Percentiles rank a stretch among this genome's conserved stretches.
Evolutionary conservation across 2,888 invertebrate genomes (phyloP).

Genomic region (Dolichomitus sp.): DNA sequence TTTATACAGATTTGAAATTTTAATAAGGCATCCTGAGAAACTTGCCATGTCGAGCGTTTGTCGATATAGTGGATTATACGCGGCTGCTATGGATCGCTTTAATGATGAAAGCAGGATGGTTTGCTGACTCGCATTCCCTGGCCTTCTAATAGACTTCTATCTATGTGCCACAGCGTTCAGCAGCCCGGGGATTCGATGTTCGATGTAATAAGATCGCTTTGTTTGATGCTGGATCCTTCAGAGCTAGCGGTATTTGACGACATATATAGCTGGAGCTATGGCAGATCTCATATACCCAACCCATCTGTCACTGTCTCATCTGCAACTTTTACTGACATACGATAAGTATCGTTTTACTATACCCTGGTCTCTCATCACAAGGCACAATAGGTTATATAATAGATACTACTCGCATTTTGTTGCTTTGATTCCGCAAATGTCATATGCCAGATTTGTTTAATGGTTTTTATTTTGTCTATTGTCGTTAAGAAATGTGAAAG

Average conservation of each 20-base stretch:
- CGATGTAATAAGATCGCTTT: conserved; percentile 63
- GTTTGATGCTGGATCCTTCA: conserved; percentile 39
- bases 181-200: conserved; percentile 41
- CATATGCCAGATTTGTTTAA: not conserved
- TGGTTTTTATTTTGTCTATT: not conserved
- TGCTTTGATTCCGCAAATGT: conserved; percentile 14
- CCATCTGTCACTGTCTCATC: conserved; percentile 55
- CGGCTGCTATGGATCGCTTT: conserved; percentile 36
- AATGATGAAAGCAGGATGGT: conserved; percentile 59
- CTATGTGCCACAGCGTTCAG: conserved; percentile 7
- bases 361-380: not conserved
- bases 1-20: conserved; percentile 63
- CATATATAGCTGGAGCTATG: conserved; percentile 21
- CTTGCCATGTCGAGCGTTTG: conserved; percentile 47
- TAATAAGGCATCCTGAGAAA: conserved; percentile 54
- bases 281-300: conserved; percentile 6
- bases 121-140: conserved; percentile 19
- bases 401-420: not conserved
- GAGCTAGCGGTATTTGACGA: conserved; percentile 39
- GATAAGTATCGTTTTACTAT: conserved; percentile 28
- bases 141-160: conserved; percentile 36
- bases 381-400: not conserved
- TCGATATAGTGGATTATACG: conserved; percentile 51
- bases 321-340: conserved; percentile 47
- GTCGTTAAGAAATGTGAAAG: not conserved